Base-by-base conservation (phyloP, 1,140 invertebrate genomes). In the Atopsyche davidsoni region DNA sequence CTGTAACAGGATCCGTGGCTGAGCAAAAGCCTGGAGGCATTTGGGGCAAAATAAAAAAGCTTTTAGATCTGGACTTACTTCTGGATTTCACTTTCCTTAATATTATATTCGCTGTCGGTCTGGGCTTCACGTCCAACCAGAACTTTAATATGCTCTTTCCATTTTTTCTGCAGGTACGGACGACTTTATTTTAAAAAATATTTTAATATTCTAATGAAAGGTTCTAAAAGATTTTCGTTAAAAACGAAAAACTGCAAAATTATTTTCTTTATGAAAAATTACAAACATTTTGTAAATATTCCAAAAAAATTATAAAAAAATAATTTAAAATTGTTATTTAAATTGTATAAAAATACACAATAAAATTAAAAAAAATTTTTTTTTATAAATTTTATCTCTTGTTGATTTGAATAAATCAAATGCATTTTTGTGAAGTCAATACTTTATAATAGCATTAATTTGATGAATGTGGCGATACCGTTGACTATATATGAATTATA, bases 101-200 rank as follows among this genome's bases (percentile, higher is more conserved):
- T 60, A 77, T 85, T 2, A 72, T 79, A 36, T 65, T 82, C 25
- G 82, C 82, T 18, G 74, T 80, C 46, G 76, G 78, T 1, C 58
- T 85, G 4, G 78, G 75, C 32, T 82, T 83, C 47, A 80, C 81
- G 4, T 78, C 81, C 0, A 79, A 82, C 42, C 74, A 81, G 14
- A 82, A 82, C 59, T 86, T 85, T 59, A 82, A 80, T 48, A 74
- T 85, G 66, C 68, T 86, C 38, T 82, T 75, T 46, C 82, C 83
- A 10, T 77, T 81, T 45, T 85, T 83, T 52, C 60, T 83, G 22
- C 64, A 76, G 68, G 78, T 76, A 70, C 64, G n/a, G n/a, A n/a
- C n/a, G n/a, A 28, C 24, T n/a, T 28, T 28, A 28, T 28, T 28
- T 28, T 28, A 28, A 28, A 7, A 28, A 28, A 28, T 28, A 28